phyloP scores from a whole-genome alignment of 2,888 invertebrate species.

The Drosophila nr. perissopoda region DNA sequence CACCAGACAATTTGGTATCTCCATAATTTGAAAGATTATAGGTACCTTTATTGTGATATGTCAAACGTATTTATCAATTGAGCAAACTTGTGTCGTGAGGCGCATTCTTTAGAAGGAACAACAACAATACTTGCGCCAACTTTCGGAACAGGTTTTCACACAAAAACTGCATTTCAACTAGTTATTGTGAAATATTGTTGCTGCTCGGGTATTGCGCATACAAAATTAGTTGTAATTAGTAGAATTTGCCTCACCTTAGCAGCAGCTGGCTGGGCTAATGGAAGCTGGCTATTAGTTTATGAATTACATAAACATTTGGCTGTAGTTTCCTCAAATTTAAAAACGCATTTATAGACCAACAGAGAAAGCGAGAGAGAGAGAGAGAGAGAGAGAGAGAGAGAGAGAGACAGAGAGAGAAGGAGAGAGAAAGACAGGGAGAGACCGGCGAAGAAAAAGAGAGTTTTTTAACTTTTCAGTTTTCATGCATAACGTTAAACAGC shows the following conservation, averaged over 20 bases:
- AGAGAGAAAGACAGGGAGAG: not conserved
- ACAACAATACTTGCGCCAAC: conserved; percentile 11
- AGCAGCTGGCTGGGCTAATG: conserved; percentile 43
- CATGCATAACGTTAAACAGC: conserved; percentile 57
- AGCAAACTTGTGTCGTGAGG: not conserved
- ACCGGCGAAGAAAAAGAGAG: not conserved
- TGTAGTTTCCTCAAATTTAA: conserved; percentile 39
- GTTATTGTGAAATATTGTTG: conserved; percentile 39
- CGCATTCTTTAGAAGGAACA: conserved; percentile 10
- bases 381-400: not conserved
- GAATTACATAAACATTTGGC: conserved; percentile 50
- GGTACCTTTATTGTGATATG: not conserved
- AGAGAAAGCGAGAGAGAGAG: not conserved
- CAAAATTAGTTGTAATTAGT: conserved; percentile 52
- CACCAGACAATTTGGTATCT: not conserved
- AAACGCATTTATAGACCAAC: conserved; percentile 52
- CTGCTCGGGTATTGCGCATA: conserved; percentile 36
- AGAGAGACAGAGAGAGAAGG: not conserved
- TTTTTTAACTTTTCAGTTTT: conserved; percentile 45
- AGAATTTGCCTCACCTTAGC: conserved; percentile 39
- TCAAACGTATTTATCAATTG: not conserved
- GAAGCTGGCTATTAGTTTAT: conserved; percentile 61
- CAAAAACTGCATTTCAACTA: conserved; percentile 54
- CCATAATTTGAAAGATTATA: not conserved
- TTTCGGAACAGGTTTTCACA: conserved; percentile 16